Conservation (phyloP, 2,888 invertebrate species). For the Sphecodes monilicornis region DNA sequence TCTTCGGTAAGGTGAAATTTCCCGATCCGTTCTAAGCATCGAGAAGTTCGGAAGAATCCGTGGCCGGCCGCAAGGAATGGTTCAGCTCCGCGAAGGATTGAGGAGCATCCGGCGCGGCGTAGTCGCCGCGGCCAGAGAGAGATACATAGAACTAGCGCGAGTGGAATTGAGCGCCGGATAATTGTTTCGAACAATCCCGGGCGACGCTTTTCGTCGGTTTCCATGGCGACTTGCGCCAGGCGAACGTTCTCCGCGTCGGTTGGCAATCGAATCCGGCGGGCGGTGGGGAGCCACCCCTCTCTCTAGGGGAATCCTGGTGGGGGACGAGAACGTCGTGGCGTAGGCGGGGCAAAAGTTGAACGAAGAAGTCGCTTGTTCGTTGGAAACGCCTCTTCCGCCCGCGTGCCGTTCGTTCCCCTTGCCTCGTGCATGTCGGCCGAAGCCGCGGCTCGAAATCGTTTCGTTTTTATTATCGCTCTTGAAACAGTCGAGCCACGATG, state of each 20-base stretch:
- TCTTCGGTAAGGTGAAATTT: neutral
- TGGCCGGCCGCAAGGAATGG: conserved; percentile 68
- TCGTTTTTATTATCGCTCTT: conserved; percentile 82
- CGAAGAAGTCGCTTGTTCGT: conserved; percentile 75
- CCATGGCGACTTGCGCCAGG: conserved; percentile 79
- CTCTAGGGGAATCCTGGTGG: conserved; percentile 54
- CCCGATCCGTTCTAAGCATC: neutral
- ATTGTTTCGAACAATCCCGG: conserved; percentile 84
- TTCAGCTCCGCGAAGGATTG: conserved; percentile 80
- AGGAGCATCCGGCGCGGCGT: conserved; percentile 59
- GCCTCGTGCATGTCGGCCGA: conserved; percentile 31
- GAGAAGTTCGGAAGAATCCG: neutral
- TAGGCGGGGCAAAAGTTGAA: conserved; percentile 76
- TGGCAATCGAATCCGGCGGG: conserved; percentile 63
- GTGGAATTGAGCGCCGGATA: conserved; percentile 83
- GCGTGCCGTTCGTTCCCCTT: conserved; percentile 63
- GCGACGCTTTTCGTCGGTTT: conserved; percentile 76
- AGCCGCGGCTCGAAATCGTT: conserved; percentile 75
- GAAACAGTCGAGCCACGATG: conserved; percentile 75
- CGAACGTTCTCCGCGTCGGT: conserved; percentile 58
- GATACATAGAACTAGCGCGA: conserved; percentile 69
- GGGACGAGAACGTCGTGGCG: conserved; percentile 67
- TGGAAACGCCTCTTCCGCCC: conserved; percentile 76
- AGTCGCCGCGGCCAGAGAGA: conserved; percentile 58
- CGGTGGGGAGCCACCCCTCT: conserved; percentile 61